A percentile compares a stretch with the other conserved stretches of the same genome.
These are phyloP conservation scores for Bos javanicus DNA, from an alignment of 2,113 vertebrate genomes.

Conservation along the genomic window DNA sequence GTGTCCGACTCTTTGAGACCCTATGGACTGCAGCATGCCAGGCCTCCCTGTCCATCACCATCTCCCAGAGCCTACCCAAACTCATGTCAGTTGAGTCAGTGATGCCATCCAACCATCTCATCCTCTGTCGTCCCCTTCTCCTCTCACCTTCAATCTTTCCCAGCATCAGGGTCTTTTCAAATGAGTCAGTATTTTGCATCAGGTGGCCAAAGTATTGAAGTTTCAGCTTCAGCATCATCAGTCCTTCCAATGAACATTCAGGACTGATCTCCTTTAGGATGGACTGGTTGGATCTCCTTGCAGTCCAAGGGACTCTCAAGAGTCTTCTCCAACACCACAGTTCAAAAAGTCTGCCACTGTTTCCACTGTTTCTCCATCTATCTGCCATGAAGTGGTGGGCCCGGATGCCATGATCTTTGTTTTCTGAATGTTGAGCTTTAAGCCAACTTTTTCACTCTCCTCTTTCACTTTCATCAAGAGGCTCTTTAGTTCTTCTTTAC, in stretches of 20 bases:
- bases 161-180: neutral
- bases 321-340: neutral
- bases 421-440: neutral
- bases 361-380: neutral
- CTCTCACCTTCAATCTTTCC: neutral
- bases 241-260: neutral
- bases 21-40: neutral
- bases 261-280: neutral
- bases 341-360: neutral
- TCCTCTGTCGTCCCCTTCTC: neutral
- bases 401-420: neutral
- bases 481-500: neutral
- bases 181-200: neutral
- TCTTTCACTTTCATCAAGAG: neutral
- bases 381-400: neutral
- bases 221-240: neutral
- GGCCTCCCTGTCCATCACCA: neutral
- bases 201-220: neutral
- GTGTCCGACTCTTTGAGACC: accelerated
- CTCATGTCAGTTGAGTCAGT: neutral
- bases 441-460: neutral
- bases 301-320: neutral
- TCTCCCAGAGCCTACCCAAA: neutral
- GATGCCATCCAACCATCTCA: neutral
- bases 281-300: neutral